phyloP scores from a whole-genome alignment of 2,113 vertebrate genomes.

The Acanthochromis polyacanthus region DNA sequence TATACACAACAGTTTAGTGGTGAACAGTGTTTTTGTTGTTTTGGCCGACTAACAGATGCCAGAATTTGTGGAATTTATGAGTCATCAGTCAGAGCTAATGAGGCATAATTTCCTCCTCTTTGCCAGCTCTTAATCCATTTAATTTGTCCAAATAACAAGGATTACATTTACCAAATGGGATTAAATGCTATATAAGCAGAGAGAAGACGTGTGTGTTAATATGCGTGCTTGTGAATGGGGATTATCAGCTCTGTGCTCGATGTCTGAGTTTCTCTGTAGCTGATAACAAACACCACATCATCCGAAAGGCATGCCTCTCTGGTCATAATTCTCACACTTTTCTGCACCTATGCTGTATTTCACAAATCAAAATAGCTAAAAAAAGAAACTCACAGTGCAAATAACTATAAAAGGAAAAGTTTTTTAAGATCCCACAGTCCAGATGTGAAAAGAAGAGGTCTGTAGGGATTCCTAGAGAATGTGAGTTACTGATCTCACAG shows the following conservation, averaged over 20 bases:
- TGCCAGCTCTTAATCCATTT: slow-evolving; percentile 12
- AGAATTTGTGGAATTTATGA: slow-evolving; percentile 46
- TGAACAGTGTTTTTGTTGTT: slow-evolving; percentile 24
- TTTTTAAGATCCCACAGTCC: slow-evolving; percentile 58
- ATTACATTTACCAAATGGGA: slow-evolving; percentile 18
- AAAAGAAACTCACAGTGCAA: slow-evolving; percentile 66
- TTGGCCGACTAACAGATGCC: slow-evolving; percentile 8
- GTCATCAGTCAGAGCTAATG: slow-evolving; percentile 43
- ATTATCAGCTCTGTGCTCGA: slow-evolving; percentile 4
- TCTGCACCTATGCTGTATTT: slow-evolving; percentile 64
- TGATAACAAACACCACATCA: slow-evolving; percentile 56
- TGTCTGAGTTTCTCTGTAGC: slow-evolving; percentile 37
- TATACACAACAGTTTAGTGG: slow-evolving; percentile 8
- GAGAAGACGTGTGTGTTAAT: background rate
- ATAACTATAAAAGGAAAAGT: slow-evolving; percentile 81
- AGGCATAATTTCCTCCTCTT: slow-evolving; percentile 15
- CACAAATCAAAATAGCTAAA: slow-evolving; percentile 50
- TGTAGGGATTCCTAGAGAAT: slow-evolving; percentile 76
- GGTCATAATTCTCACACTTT: slow-evolving; percentile 70
- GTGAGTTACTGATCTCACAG: slow-evolving; percentile 68
- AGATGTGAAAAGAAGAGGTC: slow-evolving; percentile 70
- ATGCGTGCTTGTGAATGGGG: background rate
- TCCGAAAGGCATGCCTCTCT: slow-evolving; percentile 63
- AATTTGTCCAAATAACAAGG: slow-evolving; percentile 37
- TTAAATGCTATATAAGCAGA: slow-evolving; percentile 35